phyloP scores from a whole-genome alignment of 2,113 vertebrate species.

The Argyrosomus japonicus region DNA sequence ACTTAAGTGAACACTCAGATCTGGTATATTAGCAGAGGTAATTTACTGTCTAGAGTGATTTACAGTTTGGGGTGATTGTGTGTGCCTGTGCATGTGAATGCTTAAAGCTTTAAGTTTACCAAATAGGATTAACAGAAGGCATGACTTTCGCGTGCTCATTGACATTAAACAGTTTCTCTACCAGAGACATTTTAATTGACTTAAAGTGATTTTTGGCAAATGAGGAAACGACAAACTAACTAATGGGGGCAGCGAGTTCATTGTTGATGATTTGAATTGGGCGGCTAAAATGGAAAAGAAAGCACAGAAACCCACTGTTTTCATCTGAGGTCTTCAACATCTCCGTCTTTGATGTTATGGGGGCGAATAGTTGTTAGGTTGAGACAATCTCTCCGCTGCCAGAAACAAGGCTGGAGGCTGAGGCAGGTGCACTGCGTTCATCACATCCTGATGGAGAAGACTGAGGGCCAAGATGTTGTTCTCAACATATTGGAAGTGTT shows the following conservation, averaged over 20 bases:
- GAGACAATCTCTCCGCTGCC: constrained; percentile 67
- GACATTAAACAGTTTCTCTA: constrained; percentile 54
- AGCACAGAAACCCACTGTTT: constrained; percentile 53
- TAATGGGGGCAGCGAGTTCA: constrained; percentile 55
- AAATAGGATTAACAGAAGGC: constrained; percentile 59
- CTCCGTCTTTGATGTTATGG: constrained; percentile 66
- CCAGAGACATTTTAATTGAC: constrained; percentile 57
- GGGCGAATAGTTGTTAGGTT: constrained; percentile 68
- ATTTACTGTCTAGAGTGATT: constrained; percentile 70
- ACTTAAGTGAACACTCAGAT: constrained; percentile 64
- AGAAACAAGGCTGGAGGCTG: constrained; percentile 74
- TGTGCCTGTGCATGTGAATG: constrained; percentile 47
- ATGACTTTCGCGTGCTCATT: constrained; percentile 47
- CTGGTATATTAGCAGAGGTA: constrained; percentile 65
- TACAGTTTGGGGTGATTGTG: constrained; percentile 50
- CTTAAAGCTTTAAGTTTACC: constrained; percentile 54
- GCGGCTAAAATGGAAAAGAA: constrained; percentile 63
- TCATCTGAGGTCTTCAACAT: constrained; percentile 54
- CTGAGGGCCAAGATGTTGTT: constrained; percentile 79
- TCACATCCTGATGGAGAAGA: constrained; percentile 74
- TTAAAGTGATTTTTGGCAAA: constrained; percentile 62
- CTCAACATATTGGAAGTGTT: constrained; percentile 78
- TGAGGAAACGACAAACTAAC: constrained; percentile 32
- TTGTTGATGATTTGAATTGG: constrained; percentile 56
- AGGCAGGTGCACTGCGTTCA: constrained; percentile 80